These are phyloP conservation scores for Anthoptus insignis DNA, from an alignment of 2,888 invertebrate species.

Conservation along the genomic window DNA sequence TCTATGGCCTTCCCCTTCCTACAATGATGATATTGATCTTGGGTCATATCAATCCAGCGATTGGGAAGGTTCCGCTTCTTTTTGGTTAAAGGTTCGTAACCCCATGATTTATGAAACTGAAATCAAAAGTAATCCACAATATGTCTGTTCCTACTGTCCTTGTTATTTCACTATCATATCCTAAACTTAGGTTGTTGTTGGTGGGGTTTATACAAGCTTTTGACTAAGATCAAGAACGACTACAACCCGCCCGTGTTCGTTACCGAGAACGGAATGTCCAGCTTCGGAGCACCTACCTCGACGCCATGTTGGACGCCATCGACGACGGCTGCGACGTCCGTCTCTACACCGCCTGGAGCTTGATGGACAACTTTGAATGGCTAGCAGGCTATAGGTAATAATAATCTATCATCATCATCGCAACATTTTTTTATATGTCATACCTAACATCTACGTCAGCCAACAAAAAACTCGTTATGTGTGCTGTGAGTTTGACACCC, in stretches of 20 bases:
- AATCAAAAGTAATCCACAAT: too few relatives aligned
- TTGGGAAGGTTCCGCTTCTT: conserved; percentile 52
- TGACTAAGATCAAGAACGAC: conserved; percentile 75
- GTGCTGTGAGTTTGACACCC: too few relatives aligned
- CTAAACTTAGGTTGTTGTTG: conserved; percentile 78
- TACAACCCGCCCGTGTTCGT: conserved; percentile 80
- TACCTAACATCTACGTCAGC: too few relatives aligned
- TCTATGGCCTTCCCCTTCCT: conserved; percentile 53
- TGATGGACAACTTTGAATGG: conserved; percentile 89
- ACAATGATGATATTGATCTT: conserved; percentile 51
- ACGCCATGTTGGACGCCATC: conserved; percentile 68
- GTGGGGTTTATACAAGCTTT: conserved; percentile 82
- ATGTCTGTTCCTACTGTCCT: too few relatives aligned
- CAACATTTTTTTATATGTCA: too few relatives aligned
- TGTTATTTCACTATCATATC: too few relatives aligned
- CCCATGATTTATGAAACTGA: too few relatives aligned
- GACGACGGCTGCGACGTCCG: conserved; percentile 69
- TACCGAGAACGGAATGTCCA: conserved; percentile 83
- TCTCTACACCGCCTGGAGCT: conserved; percentile 86
- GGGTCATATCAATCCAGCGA: conserved; percentile 47
- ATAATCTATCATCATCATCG: too few relatives aligned
- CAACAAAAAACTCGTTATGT: too few relatives aligned
- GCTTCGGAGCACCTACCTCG: conserved; percentile 60
- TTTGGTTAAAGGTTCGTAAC: conserved; percentile 50
- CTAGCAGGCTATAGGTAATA: conserved; percentile 80